Percentiles rank a stretch among this genome's conserved stretches.
Conservation (phyloP, 92 coral and sea anemone species). For the Epizoanthus rinbou region DNA sequence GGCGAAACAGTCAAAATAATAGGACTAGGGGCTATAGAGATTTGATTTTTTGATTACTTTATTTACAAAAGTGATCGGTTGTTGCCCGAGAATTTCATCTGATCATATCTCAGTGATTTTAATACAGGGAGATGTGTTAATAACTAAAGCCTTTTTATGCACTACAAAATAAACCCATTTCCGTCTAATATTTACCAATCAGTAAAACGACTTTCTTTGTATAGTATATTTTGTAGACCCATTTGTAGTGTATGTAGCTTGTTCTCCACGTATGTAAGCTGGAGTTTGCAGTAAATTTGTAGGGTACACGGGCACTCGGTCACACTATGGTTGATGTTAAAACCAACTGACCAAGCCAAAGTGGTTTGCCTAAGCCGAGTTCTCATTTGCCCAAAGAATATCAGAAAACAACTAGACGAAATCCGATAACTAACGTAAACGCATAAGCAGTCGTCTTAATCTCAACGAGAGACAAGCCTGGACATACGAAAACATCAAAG, state of each 20-base stretch:
- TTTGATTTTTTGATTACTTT: slow-evolving; percentile 1
- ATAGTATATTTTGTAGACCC: neutral
- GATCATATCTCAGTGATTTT: slow-evolving; percentile 43
- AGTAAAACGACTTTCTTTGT: slow-evolving; percentile 13
- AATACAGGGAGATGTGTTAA: slow-evolving; percentile 40
- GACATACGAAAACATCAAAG: slow-evolving; percentile 20
- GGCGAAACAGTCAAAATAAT: slow-evolving; percentile 22
- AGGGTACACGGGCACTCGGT: too few species aligned
- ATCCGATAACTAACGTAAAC: slow-evolving; percentile 38
- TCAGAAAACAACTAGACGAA: slow-evolving; percentile 14
- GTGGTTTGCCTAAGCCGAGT: neutral
- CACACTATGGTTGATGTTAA: too few species aligned
- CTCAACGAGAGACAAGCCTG: slow-evolving; percentile 32
- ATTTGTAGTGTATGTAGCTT: too few species aligned
- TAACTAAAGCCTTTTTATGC: slow-evolving; percentile 37
- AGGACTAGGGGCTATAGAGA: slow-evolving; percentile 9
- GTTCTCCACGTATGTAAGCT: too few species aligned
- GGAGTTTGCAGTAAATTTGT: too few species aligned
- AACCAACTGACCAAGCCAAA: neutral
- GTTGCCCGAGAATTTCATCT: slow-evolving; percentile 28
- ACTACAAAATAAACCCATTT: slow-evolving; percentile 35
- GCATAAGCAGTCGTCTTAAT: slow-evolving; percentile 29
- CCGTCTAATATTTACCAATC: slow-evolving; percentile 21
- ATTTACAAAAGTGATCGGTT: slow-evolving; percentile 14
- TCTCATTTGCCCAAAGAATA: neutral